These are phyloP conservation scores for Hirundichthys speculiger DNA, from an alignment of 2,113 vertebrate species.

Conservation along the genomic window DNA sequence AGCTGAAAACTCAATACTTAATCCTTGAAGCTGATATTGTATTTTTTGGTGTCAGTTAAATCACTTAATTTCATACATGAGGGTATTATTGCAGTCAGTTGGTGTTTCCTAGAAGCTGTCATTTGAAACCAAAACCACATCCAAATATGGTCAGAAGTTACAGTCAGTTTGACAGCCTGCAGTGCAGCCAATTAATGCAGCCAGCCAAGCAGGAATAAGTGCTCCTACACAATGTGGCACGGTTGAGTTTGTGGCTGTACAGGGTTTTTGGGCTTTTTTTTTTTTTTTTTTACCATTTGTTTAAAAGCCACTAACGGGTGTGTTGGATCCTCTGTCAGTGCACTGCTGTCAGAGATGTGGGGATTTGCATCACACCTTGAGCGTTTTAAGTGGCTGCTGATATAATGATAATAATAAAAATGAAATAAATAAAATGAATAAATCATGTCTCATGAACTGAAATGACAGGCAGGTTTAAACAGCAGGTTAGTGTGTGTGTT, in stretches of 20 bases:
- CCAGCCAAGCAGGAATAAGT: slow-evolving; percentile 57
- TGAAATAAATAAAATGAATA: slow-evolving; percentile 75
- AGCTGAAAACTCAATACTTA: background rate
- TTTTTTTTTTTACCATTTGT: slow-evolving; percentile 22
- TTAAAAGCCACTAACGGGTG: slow-evolving; percentile 55
- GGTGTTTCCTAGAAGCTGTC: slow-evolving; percentile 37
- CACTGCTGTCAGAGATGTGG: slow-evolving; percentile 61
- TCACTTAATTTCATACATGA: slow-evolving; percentile 14
- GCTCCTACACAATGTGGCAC: slow-evolving; percentile 63
- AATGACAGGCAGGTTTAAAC: slow-evolving; percentile 79
- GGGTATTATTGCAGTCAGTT: slow-evolving; percentile 21
- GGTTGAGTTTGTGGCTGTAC: slow-evolving; percentile 44
- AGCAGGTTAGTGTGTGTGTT: slow-evolving; percentile 76
- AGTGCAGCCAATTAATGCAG: slow-evolving; percentile 71
- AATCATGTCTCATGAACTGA: slow-evolving; percentile 76
- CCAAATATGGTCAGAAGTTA: slow-evolving; percentile 52
- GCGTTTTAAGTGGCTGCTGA: slow-evolving; percentile 74
- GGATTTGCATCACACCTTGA: slow-evolving; percentile 76
- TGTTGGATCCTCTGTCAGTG: slow-evolving; percentile 68
- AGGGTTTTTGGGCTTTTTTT: slow-evolving; percentile 8
- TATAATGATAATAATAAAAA: slow-evolving; percentile 65
- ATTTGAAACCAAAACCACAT: slow-evolving; percentile 48
- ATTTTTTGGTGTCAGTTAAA: slow-evolving; percentile 16
- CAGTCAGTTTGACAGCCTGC: slow-evolving; percentile 64
- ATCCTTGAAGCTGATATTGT: slow-evolving; percentile 14